A percentile compares a stretch with the other conserved stretches of the same genome.
Evolutionary conservation across 2,888 invertebrate species (phyloP).

Genomic region (Tipula lateralis): DNA sequence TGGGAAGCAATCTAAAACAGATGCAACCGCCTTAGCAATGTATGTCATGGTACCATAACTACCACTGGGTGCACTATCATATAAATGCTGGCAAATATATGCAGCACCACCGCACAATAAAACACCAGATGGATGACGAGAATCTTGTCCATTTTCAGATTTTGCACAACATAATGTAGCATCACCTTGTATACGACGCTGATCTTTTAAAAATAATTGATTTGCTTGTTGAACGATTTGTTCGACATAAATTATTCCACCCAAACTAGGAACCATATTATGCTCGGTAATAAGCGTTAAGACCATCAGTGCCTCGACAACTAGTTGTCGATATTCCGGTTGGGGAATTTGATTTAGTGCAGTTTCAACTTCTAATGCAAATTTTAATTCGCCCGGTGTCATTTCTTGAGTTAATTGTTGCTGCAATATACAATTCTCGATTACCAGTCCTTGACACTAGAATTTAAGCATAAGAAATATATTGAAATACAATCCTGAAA

Average conservation of each 20-base stretch:
- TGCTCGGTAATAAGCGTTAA: conserved; percentile 85
- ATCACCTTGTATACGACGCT: conserved; percentile 85
- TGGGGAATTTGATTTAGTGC: conserved; percentile 95
- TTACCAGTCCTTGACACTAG: conserved; percentile 87
- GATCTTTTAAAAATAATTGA: conserved; percentile 90
- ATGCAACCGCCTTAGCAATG: conserved; percentile 77
- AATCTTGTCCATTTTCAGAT: conserved; percentile 57
- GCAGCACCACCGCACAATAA: conserved; percentile 87
- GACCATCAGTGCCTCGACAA: conserved; percentile 97
- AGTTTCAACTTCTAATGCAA: conserved; percentile 94
- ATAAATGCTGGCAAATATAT: conserved; percentile 89
- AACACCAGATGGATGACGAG: conserved; percentile 55
- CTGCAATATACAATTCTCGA: conserved; percentile 84
- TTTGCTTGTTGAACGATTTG: conserved; percentile 91
- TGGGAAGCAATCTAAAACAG: conserved; percentile 68
- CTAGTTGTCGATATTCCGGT: conserved; percentile 94
- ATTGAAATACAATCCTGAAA: background rate
- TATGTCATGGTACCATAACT: conserved; percentile 98
- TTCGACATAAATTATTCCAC: conserved; percentile 82
- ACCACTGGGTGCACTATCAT: conserved; percentile 86
- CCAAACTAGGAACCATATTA: conserved; percentile 69
- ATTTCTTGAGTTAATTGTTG: conserved; percentile 96
- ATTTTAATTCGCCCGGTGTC: conserved; percentile 97
- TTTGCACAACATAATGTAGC: conserved; percentile 92
- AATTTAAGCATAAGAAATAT: background rate